A percentile compares a stretch with the other conserved stretches of the same genome.
These are phyloP conservation scores for Hydrolagus affinis DNA, from an alignment of 2,113 vertebrate genomes.

Conservation along the genomic window DNA sequence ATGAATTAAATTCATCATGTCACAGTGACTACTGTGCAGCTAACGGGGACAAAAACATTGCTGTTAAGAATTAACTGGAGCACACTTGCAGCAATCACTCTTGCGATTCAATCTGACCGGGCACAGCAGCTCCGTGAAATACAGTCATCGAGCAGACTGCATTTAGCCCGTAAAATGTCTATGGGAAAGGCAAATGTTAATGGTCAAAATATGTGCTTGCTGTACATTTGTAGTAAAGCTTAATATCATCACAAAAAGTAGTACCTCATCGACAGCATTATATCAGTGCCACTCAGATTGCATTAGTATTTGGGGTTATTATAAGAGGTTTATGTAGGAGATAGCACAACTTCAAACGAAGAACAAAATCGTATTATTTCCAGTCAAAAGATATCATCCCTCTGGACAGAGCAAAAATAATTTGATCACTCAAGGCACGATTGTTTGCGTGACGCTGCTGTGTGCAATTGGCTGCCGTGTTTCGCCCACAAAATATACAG, in stretches of 20 bases:
- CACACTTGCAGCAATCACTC: slow-evolving; percentile 6
- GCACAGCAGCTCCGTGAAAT: background rate
- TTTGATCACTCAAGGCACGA: too few relatives aligned
- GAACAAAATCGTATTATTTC: background rate
- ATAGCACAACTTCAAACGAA: background rate
- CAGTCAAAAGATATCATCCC: background rate
- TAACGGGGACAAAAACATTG: background rate
- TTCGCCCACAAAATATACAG: too few relatives aligned
- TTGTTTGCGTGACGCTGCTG: too few relatives aligned
- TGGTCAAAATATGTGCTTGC: background rate
- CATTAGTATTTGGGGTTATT: slow-evolving; percentile 2
- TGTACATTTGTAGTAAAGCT: background rate
- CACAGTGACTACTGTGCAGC: background rate
- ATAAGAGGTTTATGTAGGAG: background rate
- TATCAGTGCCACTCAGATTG: too few relatives aligned
- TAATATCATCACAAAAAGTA: background rate
- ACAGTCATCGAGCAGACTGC: background rate
- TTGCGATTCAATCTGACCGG: background rate
- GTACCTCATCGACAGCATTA: background rate
- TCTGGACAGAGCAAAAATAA: background rate
- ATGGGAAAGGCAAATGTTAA: background rate
- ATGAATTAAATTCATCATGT: slow-evolving; percentile 9
- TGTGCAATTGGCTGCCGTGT: too few relatives aligned
- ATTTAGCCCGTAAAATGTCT: background rate
- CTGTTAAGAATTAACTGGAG: slow-evolving; percentile 17